Base-by-base conservation (phyloP, 1,140 invertebrate species). In the Drosophila obscura region DNA sequence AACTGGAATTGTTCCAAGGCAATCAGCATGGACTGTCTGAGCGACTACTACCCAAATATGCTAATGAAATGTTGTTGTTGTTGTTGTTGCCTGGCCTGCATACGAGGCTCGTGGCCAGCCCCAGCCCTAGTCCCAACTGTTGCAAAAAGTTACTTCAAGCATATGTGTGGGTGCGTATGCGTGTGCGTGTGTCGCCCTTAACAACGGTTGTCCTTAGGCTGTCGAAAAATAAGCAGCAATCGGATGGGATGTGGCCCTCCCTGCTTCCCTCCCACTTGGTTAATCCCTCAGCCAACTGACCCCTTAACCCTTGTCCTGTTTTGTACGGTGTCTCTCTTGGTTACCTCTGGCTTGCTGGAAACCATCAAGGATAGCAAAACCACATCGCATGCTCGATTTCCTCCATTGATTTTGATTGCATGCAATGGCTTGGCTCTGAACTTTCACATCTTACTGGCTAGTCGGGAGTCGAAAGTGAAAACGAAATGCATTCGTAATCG, bases 11-110 rank as follows among this genome's bases (percentile, higher is more conserved):
- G 43, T 55, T 28, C 9, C 44, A 44, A 48, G 52, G 45, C 44
- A 80, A 66, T 53, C 57, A 61, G 61, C 7, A 45, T 64, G 52
- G 48, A 64, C 48, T 11, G 35, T 13, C 35, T 11, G 35, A 5
- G 11, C 56, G 52, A 19, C 79, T 62, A 7, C 35, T 77, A 81
- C 77, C 77, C 75, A 73, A 82, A 81, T 77, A 82, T 81, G 78
- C 73, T 80, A 80, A 83, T 76, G 44, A 80, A 84, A 61, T 79
- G 19, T 19, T 19, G 19, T 19, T 19, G 19, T 19, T 19, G 19
- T 19, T 19, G 68, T 64, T 73, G 39, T 41, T 53, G 41, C 3
- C 31, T 3, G 0, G 31, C 8, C 31, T 9, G 31, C 31, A 9
- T 31, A 31, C 31, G 51, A 24, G 24, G 28, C 43, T 46, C 50